Evolutionary conservation across 1,140 invertebrate species (phyloP).

Genomic region (Neuroterus valhalla): DNA sequence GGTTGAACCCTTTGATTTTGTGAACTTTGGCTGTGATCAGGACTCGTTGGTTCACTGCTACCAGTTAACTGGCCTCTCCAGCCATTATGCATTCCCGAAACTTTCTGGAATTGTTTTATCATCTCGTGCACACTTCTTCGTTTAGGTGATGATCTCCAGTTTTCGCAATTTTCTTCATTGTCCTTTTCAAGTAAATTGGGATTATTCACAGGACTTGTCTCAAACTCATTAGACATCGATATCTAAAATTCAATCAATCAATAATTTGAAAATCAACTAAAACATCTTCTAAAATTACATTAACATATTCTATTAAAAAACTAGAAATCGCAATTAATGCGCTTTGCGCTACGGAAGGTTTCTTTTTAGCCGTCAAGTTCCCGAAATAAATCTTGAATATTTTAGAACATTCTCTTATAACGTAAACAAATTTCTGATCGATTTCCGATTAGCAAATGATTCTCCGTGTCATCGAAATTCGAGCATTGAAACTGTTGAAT

Average conservation of each 20-base stretch:
- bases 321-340: too few relatives aligned
- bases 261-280: too few relatives aligned
- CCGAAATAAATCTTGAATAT: too few relatives aligned
- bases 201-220: slow-evolving; percentile 46
- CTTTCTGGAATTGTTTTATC: slow-evolving; percentile 68
- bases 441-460: too few relatives aligned
- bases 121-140: slow-evolving; percentile 68
- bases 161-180: slow-evolving; percentile 51
- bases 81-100: slow-evolving; percentile 63
- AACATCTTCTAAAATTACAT: too few relatives aligned
- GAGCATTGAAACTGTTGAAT: too few relatives aligned
- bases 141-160: slow-evolving; percentile 54
- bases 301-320: too few relatives aligned
- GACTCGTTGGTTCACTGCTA: slow-evolving; percentile 57
- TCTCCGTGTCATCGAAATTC: too few relatives aligned
- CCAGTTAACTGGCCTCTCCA: slow-evolving; percentile 56
- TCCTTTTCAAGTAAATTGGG: slow-evolving; percentile 44
- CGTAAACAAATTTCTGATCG: too few relatives aligned
- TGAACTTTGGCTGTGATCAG: slow-evolving; percentile 58
- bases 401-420: too few relatives aligned
- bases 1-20: slow-evolving; percentile 60
- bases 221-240: slow-evolving; percentile 50
- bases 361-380: too few relatives aligned
- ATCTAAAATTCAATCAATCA: slow-evolving; percentile 17
- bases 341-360: too few relatives aligned